Evolutionary conservation across 2,113 vertebrate species (phyloP), one percentile per base, ranked within the genome.

Genomic region (Mobula birostris): DNA sequence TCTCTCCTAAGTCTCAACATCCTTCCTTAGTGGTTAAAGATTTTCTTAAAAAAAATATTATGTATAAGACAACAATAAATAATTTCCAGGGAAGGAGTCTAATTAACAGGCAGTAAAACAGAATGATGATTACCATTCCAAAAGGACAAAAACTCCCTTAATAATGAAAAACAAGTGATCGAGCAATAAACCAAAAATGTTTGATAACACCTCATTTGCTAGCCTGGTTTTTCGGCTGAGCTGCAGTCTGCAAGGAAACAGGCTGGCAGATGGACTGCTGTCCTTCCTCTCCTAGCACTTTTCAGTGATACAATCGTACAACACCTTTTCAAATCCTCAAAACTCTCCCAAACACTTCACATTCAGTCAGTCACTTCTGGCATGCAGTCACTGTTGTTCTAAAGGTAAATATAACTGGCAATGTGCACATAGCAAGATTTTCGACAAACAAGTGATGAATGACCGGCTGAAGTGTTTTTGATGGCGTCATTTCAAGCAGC

Each of bases 391-490:
- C 82, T 85, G 82, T 8, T 88, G 58, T 63, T 32, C 29, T 63
- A 32, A 88, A 17, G 58, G 58, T 27, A 88, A 88, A n/a, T 61
- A 14, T 63, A 66, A 61, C 58, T n/a, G 58, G 4, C 27, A 63
- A n/a, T 66, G 5, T 66, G 27, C 58, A 17, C 58, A 17, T 88
- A 15, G 85, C 85, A 88, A 66, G 58, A 32, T 66, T 88, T 36
- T 63, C 29, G 1, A 88, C 27, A 88, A 27, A 24, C 82, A 61
- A 29, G 32, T 88, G 85, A 88, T 88, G 58, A 66, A 66, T 32
- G 29, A n/a, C 58, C 29, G 19, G 85, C n/a, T 88, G 6, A 88
- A 88, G 85, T 32, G 58, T 63, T 88, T 88, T 88, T 78, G 85
- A 88, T 88, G 58, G 12, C n/a, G 15, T n/a, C 32, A 24, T 61